These are phyloP conservation scores for Zapornia atra DNA, from an alignment of 2,113 vertebrate species.

Conservation along the genomic window DNA sequence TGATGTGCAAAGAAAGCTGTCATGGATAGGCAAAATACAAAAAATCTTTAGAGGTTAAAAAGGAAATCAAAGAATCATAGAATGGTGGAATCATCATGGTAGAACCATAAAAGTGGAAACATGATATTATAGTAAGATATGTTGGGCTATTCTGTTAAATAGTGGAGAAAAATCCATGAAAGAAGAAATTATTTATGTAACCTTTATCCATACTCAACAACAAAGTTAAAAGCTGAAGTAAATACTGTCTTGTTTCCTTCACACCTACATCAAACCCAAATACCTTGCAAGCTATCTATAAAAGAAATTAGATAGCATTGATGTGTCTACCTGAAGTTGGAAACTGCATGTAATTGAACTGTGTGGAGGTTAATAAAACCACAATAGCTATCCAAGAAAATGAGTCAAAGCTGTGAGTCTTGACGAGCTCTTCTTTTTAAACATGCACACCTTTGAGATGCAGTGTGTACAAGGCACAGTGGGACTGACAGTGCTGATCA, in stretches of 20 bases:
- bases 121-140: neutral
- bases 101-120: neutral
- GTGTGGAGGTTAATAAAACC: neutral
- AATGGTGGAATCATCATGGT: no score
- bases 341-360: neutral
- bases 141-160: neutral
- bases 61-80: neutral
- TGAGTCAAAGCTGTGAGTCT: neutral
- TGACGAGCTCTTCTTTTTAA: neutral
- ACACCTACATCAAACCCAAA: neutral
- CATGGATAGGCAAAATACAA: neutral
- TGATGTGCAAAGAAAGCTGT: neutral
- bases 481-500: constrained; percentile 3
- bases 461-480: neutral
- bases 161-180: neutral
- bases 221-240: neutral
- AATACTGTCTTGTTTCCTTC: neutral
- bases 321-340: neutral
- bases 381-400: neutral
- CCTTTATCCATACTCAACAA: neutral
- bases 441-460: neutral
- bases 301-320: constrained; percentile 4
- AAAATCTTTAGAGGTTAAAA: neutral
- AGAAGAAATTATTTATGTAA: neutral
- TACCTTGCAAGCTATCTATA: neutral